These are phyloP conservation scores for Phaedon cochleariae DNA, from an alignment of 2,888 invertebrate species.

Conservation along the genomic window DNA sequence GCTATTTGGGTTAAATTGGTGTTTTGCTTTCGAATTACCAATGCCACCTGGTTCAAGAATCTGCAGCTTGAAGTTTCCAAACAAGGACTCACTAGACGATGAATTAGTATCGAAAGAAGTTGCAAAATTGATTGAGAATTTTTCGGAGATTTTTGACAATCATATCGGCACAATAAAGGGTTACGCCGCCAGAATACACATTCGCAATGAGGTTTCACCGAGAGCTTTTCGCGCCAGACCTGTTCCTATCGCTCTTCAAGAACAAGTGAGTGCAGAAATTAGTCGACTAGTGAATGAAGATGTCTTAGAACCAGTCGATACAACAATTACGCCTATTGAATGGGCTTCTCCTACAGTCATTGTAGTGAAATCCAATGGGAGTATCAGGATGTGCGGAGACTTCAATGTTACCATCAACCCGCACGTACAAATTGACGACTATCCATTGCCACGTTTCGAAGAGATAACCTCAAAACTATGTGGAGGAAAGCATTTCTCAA, in stretches of 20 bases:
- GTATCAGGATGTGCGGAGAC: too few species aligned
- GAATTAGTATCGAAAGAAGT: too few species aligned
- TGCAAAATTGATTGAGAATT: too few species aligned
- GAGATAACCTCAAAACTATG: conserved; percentile 12
- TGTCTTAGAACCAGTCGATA: conserved; percentile 40
- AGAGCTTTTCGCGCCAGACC: conserved; percentile 16
- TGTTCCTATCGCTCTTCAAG: conserved; percentile 32
- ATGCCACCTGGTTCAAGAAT: background rate
- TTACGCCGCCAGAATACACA: too few species aligned
- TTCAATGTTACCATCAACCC: too few species aligned
- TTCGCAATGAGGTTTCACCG: background rate
- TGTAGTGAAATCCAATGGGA: conserved; percentile 38
- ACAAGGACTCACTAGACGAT: background rate
- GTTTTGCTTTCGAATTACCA: background rate
- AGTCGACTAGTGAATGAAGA: conserved; percentile 32
- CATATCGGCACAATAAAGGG: too few species aligned
- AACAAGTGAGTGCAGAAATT: conserved; percentile 38
- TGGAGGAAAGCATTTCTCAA: background rate
- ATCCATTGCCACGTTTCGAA: conserved; percentile 17
- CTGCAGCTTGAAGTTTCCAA: background rate
- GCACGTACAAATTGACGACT: too few species aligned
- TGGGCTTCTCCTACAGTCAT: conserved; percentile 43
- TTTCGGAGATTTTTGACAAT: too few species aligned
- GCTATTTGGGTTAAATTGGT: conserved; percentile 5
- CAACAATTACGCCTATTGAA: conserved; percentile 33